Conservation (phyloP, 2,113 vertebrate genomes). For the Sebastes fasciatus region DNA sequence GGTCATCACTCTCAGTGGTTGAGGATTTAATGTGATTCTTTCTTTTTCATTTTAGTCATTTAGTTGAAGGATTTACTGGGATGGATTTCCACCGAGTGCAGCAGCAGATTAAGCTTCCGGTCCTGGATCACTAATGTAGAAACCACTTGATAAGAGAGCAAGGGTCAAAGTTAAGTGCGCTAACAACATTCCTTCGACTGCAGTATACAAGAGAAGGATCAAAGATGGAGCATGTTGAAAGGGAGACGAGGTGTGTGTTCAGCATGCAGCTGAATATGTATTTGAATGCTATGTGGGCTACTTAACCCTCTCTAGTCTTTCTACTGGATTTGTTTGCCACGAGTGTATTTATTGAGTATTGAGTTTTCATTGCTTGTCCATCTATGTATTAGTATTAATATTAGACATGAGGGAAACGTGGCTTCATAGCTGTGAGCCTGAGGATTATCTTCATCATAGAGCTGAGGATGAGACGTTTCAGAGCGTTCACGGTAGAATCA, state of each 20-base stretch:
- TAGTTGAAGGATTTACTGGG: slow-evolving; percentile 27
- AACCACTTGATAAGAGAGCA: slow-evolving; percentile 8
- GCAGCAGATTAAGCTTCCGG: slow-evolving; percentile 35
- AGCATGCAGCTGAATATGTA: neutral
- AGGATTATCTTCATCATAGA: neutral
- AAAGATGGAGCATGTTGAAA: neutral
- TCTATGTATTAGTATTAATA: too few species aligned
- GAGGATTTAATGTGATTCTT: neutral
- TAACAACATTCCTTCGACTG: neutral
- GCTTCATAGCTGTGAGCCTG: neutral
- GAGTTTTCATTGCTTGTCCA: neutral
- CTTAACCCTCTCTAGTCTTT: neutral
- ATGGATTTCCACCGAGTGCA: slow-evolving; percentile 13
- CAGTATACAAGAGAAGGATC: neutral
- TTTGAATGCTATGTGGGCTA: neutral
- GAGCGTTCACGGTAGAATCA: neutral
- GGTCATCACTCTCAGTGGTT: neutral
- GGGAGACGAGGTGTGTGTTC: neutral
- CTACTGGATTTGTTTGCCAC: neutral
- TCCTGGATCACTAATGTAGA: slow-evolving; percentile 11
- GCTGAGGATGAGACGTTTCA: neutral
- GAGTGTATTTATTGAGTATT: neutral
- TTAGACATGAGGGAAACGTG: too few species aligned
- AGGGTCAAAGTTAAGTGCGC: slow-evolving; percentile 23
- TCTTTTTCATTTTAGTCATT: slow-evolving; percentile 5